A percentile compares a stretch with the other conserved stretches of the same genome.
phyloP scores from a whole-genome alignment of 2,797 vertebrate genomes.

The Crenichthys baileyi region DNA sequence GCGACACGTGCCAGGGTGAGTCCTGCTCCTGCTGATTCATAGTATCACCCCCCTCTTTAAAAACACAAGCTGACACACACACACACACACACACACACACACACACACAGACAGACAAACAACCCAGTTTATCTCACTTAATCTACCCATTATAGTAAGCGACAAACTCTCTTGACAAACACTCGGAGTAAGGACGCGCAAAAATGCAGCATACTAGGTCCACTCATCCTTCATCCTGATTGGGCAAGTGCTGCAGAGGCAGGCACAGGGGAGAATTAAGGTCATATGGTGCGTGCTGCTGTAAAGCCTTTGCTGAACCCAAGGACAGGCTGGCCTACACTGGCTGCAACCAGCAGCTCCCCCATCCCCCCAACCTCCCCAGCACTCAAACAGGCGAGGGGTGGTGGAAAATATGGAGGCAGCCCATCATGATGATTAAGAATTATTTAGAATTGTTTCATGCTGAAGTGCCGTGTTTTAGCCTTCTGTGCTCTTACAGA shows the following conservation, averaged over 20 bases:
- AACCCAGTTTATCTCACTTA: constrained; percentile 44
- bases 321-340: constrained; percentile 69
- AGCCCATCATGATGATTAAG: constrained; percentile 42
- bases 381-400: constrained; percentile 15
- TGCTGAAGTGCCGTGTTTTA: constrained; percentile 8
- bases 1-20: constrained; percentile 78
- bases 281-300: constrained; percentile 74
- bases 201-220: constrained; percentile 36
- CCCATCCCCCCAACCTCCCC: not conserved
- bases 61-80: constrained; percentile 45
- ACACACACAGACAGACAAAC: constrained; percentile 12
- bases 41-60: constrained; percentile 46
- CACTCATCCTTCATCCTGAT: constrained; percentile 52
- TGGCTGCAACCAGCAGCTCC: constrained; percentile 9
- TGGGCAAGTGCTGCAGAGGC: constrained; percentile 57
- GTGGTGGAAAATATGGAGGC: constrained; percentile 14
- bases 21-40: constrained; percentile 77
- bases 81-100: constrained; percentile 21
- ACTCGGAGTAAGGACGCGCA: constrained; percentile 35
- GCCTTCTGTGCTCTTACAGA: constrained; percentile 24
- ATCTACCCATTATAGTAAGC: constrained; percentile 47
- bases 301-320: constrained; percentile 75
- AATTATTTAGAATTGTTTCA: not conserved
- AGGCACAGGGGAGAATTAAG: constrained; percentile 73
- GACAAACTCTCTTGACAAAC: constrained; percentile 48